Conservation (phyloP, 2,797 vertebrate species). For the Tokudaia tokunoshimensis region DNA sequence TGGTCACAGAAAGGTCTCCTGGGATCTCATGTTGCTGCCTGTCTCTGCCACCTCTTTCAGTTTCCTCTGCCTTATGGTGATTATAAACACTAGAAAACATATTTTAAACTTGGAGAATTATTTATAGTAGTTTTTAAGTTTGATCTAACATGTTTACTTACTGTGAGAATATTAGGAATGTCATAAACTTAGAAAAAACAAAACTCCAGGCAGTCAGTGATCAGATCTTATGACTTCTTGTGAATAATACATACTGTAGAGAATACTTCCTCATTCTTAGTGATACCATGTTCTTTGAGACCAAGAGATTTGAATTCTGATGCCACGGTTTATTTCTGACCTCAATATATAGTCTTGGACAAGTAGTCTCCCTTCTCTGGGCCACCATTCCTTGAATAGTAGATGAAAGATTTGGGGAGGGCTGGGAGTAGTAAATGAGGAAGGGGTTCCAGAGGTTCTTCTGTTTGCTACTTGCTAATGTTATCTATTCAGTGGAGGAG, state of each 20-base stretch:
- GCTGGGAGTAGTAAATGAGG: neutral
- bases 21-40: slow-evolving; percentile 31
- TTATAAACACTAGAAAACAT: slow-evolving; percentile 67
- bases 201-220: neutral
- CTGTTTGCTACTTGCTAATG: neutral
- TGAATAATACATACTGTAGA: neutral
- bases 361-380: neutral
- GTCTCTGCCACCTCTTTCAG: slow-evolving; percentile 25
- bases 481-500: neutral
- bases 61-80: slow-evolving; percentile 62
- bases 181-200: slow-evolving; percentile 35
- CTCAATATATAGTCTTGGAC: neutral
- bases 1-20: slow-evolving; percentile 11
- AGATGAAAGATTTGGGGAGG: neutral
- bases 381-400: neutral
- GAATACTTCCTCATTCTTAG: neutral
- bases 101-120: slow-evolving; percentile 59
- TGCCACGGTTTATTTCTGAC: neutral
- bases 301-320: neutral
- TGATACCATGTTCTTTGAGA: neutral
- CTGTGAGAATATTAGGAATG: slow-evolving; percentile 45
- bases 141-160: slow-evolving; percentile 65
- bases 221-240: neutral
- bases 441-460: neutral
- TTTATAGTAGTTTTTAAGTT: slow-evolving; percentile 75